Evolutionary conservation across 2,888 invertebrate species (phyloP).

Genomic region (Pandemis heparana): DNA sequence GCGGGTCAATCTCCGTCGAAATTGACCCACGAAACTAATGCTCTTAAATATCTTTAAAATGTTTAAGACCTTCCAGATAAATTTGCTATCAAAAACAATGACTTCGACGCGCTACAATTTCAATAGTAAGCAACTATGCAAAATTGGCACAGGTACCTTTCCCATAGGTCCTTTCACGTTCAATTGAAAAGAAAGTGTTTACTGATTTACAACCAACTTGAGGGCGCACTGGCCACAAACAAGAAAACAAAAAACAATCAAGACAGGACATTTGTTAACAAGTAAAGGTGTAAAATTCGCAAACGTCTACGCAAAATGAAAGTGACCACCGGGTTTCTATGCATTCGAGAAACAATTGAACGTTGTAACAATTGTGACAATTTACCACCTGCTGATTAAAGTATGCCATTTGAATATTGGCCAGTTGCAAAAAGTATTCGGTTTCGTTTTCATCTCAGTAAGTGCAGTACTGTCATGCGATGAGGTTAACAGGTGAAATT

Average conservation of each 20-base stretch:
- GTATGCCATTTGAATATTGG: constrained; percentile 77
- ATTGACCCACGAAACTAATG: neutral
- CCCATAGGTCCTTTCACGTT: constrained; percentile 50
- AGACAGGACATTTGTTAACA: constrained; percentile 54
- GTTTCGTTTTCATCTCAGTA: constrained; percentile 70
- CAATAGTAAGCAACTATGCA: constrained; percentile 56
- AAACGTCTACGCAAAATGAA: constrained; percentile 69
- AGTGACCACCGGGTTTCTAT: constrained; percentile 63
- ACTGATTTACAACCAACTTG: constrained; percentile 76
- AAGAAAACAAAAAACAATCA: constrained; percentile 64
- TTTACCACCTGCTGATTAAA: constrained; percentile 75
- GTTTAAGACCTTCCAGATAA: neutral
- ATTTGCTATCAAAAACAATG: neutral
- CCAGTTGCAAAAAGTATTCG: constrained; percentile 57
- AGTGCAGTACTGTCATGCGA: constrained; percentile 60
- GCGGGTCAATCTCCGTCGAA: constrained; percentile 51
- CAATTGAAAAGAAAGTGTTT: constrained; percentile 70
- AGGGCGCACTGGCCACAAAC: constrained; percentile 64
- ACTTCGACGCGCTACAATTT: constrained; percentile 12
- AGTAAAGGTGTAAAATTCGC: constrained; percentile 72
- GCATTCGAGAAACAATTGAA: constrained; percentile 44
- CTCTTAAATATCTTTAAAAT: neutral
- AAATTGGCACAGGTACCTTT: constrained; percentile 77
- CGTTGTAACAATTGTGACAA: constrained; percentile 58
- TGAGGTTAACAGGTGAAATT: constrained; percentile 58